Evolutionary conservation across 2,888 invertebrate genomes (phyloP), one percentile per base, ranked within the genome.

Genomic region (Chironomus riparius): DNA sequence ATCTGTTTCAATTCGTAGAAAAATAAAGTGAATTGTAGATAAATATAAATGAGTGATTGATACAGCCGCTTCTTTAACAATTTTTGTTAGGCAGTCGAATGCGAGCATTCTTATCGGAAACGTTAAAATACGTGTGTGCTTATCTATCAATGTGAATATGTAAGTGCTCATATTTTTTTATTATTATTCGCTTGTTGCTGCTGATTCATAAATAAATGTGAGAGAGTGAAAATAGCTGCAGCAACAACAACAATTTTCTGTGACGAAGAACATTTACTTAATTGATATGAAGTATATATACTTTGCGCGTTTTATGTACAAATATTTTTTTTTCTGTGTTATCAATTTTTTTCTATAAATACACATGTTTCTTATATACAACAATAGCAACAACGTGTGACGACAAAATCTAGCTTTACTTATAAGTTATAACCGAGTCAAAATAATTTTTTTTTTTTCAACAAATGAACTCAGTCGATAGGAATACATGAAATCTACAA

Each of bases 121-220:
- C 21, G 65, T 65, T 38, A 38, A 38, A 38, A 38, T 38, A 38
- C 38, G 24, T 65, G 24, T 65, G 65, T 65, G 65, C 56, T 56
- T n/a, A 56, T 65, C 24, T 13, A 22, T 65, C 12, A 18, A 65
- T 24, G 65, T 65, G 22, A 22, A 7, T 65, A 56, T 56, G 18
- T 38, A 56, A 56, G 56, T 56, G 56, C 7, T 56, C 2, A 56
- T 15, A 18, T 28, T 28, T 28, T 28, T 28, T 38, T 38, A 38
- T 38, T 38, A 38, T 38, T 10, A 38, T 38, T 38, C 38, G 38
- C 15, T 15, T 15, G 18, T 48, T 15, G 68, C 13, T 70, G 69
- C 69, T 69, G 70, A 70, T 38, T 70, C 70, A 70, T 70, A 70
- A 15, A 24, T 22, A 68, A 0, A 38, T 38, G 68, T n/a, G 15